Base-by-base conservation (phyloP, 2,888 invertebrate genomes). In the Belgica antarctica region DNA sequence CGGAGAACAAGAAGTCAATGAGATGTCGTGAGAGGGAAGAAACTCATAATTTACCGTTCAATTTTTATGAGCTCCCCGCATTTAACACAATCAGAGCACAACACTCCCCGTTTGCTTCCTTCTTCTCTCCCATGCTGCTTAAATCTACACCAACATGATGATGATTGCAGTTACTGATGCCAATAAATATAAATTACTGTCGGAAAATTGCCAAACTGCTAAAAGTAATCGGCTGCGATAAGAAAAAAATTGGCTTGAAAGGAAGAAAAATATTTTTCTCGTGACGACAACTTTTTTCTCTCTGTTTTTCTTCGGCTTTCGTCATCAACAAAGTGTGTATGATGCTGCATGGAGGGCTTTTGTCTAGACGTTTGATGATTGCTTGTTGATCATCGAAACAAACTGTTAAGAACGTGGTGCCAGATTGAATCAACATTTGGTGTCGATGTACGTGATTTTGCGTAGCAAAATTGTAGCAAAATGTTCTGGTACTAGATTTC, bases 131-230 rank as follows among this genome's bases (percentile, higher is more conserved):
- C n/a, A 12, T 31, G 34, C 12, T 12, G 41, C 41, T 41, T 41
- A 4, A n/a, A 31, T 31, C 31, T 31, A 7, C 31, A 31, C 31
- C 31, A 41, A 41, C 41, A 41, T 41, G 41, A 66, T 28, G 65
- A 47, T 66, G 65, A 66, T 66, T 47, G 65, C 65, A 66, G 25
- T 47, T 28, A 66, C 65, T 47, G 46, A 66, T 47, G 47, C 19
- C 65, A 66, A 66, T 66, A 66, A 66, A 66, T 66, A 66, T 66
- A 66, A 47, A 66, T 66, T 66, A 66, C 63, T 36, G 28, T 65
- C 25, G 65, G 36, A 46, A 46, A 47, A 47, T 63, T 63, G 41
- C 41, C 41, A 41, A 41, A 41, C 41, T 41, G 63, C 41, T 63
- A 34, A 62, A 62, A 31, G 25, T 62, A 62, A 62, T 62, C 62